phyloP scores from a whole-genome alignment of 2,797 vertebrate genomes.

The Leptoclinus maculatus region DNA sequence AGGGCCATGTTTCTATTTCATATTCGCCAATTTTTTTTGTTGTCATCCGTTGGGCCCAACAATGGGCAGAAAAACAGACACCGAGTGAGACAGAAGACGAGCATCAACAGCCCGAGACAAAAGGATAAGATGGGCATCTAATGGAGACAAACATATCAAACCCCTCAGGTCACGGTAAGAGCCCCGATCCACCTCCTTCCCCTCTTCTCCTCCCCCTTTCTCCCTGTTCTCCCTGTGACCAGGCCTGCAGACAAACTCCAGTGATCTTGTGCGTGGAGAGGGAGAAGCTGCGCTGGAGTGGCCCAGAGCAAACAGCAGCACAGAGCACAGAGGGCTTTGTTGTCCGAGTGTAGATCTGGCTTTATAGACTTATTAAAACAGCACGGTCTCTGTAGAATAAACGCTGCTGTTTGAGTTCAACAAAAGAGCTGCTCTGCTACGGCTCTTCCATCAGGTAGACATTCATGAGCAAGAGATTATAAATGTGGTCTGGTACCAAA shows the following conservation, averaged over 20 bases:
- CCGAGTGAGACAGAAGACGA: conserved; percentile 23
- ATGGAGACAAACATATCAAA: conserved; percentile 45
- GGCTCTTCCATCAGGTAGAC: neutral
- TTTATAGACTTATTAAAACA: conserved; percentile 49
- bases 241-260: conserved; percentile 56
- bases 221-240: conserved; percentile 27
- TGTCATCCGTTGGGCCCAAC: neutral
- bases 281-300: conserved; percentile 16
- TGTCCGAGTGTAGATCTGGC: conserved; percentile 49
- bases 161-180: conserved; percentile 41
- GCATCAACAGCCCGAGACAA: conserved; percentile 25
- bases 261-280: conserved; percentile 20
- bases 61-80: neutral
- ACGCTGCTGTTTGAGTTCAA: conserved; percentile 15
- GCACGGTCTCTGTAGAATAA: conserved; percentile 23
- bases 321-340: conserved; percentile 63
- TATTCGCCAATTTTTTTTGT: neutral
- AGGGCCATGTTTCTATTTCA: neutral
- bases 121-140: conserved; percentile 5
- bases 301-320: conserved; percentile 55
- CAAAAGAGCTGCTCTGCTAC: conserved; percentile 8
- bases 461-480: neutral
- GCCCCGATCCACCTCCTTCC: conserved; percentile 26
- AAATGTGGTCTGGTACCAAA: neutral
- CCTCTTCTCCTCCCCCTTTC: neutral